Evolutionary conservation across 1,140 invertebrate species (phyloP).

Genomic region (Drosophila suzukii): DNA sequence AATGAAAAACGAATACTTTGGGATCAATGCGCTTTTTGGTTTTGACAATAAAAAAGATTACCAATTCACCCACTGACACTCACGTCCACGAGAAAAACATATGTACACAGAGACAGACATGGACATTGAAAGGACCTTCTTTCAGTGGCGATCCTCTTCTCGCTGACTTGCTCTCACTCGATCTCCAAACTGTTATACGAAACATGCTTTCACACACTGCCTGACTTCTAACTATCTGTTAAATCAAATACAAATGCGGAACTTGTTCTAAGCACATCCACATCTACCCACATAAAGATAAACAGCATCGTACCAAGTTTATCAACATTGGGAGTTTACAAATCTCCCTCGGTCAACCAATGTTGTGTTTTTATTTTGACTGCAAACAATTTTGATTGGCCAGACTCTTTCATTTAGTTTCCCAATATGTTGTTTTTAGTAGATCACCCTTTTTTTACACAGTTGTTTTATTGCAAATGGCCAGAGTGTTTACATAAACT

Average conservation of each 20-base stretch:
- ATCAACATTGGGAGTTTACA: constrained; percentile 17
- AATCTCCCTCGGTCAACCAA: constrained; percentile 22
- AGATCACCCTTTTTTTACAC: neutral
- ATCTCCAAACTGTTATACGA: constrained; percentile 20
- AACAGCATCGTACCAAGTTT: constrained; percentile 26
- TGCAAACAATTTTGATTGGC: constrained; percentile 7
- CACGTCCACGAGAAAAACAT: constrained; percentile 1
- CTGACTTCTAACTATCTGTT: constrained; percentile 38
- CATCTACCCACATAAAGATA: constrained; percentile 11
- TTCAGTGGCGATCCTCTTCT: constrained; percentile 32
- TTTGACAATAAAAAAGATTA: constrained; percentile 23
- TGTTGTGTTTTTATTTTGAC: constrained; percentile 7
- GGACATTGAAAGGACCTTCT: constrained; percentile 24
- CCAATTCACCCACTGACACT: constrained; percentile 13
- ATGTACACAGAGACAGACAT: constrained; percentile 12
- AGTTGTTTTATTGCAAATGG: constrained; percentile 5
- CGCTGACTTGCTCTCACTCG: constrained; percentile 43
- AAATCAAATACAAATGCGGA: constrained; percentile 42
- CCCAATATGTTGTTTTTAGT: neutral
- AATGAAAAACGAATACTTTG: constrained; percentile 35
- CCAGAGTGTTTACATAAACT: neutral
- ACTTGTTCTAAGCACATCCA: constrained; percentile 39
- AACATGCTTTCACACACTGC: constrained; percentile 62
- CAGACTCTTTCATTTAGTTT: constrained; percentile 4
- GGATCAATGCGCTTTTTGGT: constrained; percentile 38